Base-by-base conservation (phyloP, 2,797 vertebrate species). In the Perodicticus potto region DNA sequence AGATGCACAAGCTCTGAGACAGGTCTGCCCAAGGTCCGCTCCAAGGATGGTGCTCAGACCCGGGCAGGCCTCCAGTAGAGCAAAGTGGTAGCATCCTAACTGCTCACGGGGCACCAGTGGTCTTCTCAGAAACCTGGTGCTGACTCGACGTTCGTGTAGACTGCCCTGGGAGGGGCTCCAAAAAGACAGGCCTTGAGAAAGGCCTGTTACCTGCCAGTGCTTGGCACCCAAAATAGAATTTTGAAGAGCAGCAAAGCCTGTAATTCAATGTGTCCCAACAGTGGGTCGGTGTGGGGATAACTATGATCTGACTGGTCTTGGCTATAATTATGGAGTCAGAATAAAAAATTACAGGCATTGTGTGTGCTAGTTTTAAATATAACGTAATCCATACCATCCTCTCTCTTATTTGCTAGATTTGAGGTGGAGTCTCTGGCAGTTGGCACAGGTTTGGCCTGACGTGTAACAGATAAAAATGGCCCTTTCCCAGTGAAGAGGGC, bases 331-430 rank as follows among this genome's bases (percentile, higher is more conserved):
- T 0, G 98, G 98, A 97, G 98, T 96, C 97, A 97, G 96, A 97
- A 92, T 97, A 96, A 98, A 98, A 98, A 98, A 98, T 98, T 98
- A 98, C 96, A 98, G 98, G 97, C 97, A 98, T 97, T 95, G 96
- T 97, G 94, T 96, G 94, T 97, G 95, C 92, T 98, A 96, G 98
- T 97, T 98, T 98, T 98, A 99, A 98, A 97, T 98, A 98, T 97
- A 98, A 98, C 92, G 98, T 98, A 98, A 98, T 98, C 96, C 84
- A 74, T 96, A 98, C 97, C 63, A 17, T 97, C 96, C 88, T 98
- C 98, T 98, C 98, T 98, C 97, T 98, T 98, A 98, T 98, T 98
- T 98, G 97, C 98, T 97, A 0, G 97, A 97, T 97, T 98, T 98
- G 97, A 98, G 97, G 98, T 83, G 95, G 93, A 72, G 93, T 85